Evolutionary conservation across 1,140 invertebrate genomes (phyloP).

Genomic region (Metopolophium dirhodum): DNA sequence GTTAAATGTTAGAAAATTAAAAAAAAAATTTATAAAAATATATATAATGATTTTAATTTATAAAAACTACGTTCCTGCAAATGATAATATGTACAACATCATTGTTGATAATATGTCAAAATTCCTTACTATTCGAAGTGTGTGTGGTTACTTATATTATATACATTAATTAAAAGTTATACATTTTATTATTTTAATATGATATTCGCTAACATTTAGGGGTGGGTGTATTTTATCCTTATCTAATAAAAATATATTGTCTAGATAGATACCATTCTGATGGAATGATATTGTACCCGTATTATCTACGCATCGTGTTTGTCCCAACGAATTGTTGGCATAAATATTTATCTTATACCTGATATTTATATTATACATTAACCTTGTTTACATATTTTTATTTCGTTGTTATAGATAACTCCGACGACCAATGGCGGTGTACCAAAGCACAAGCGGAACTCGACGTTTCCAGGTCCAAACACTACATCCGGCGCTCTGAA

Average conservation of each 20-base stretch:
- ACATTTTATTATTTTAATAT: background rate
- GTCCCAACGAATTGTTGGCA: background rate
- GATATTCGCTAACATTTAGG: background rate
- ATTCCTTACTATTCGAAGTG: background rate
- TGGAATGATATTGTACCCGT: background rate
- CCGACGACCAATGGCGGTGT: slow-evolving; percentile 5
- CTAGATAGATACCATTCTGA: background rate
- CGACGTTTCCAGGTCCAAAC: slow-evolving; percentile 52
- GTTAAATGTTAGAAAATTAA: no score
- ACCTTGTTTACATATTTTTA: background rate
- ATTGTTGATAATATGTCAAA: background rate
- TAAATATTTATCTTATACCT: background rate
- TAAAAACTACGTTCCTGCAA: background rate
- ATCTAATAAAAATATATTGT: background rate
- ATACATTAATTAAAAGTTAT: background rate
- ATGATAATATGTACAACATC: background rate
- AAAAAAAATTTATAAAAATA: no score
- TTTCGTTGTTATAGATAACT: slow-evolving; percentile 40
- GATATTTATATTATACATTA: background rate
- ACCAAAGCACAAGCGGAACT: slow-evolving; percentile 43
- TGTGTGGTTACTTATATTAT: background rate
- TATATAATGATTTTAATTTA: background rate
- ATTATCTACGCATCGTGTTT: background rate
- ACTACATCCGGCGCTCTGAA: slow-evolving; percentile 47
- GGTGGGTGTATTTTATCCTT: no score